phyloP scores from a whole-genome alignment of 2,113 vertebrate genomes.

The Sebastes fasciatus region DNA sequence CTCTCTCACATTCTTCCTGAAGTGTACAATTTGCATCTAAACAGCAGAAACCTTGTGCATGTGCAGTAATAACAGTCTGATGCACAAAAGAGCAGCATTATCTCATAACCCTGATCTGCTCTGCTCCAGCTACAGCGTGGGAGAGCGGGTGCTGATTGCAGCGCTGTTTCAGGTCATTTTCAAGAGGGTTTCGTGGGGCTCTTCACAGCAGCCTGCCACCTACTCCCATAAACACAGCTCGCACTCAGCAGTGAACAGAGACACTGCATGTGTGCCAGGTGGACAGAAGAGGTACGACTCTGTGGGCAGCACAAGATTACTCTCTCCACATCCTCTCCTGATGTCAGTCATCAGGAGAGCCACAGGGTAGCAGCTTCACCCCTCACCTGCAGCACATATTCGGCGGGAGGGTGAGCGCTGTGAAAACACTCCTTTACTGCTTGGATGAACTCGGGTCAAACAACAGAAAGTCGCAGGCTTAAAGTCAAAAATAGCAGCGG shows the following conservation, averaged over 20 bases:
- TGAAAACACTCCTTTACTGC: conserved; percentile 14
- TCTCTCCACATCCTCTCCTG: background rate
- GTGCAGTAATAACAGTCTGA: background rate
- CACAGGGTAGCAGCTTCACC: conserved; percentile 7
- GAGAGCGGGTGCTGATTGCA: conserved; percentile 20
- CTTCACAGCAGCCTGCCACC: conserved; percentile 23
- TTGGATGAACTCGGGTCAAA: background rate
- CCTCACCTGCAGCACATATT: conserved; percentile 37
- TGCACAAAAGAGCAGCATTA: background rate
- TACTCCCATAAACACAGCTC: conserved; percentile 25
- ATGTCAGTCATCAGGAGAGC: background rate
- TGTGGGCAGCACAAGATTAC: conserved; percentile 36
- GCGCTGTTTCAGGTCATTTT: conserved; percentile 1
- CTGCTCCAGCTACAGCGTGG: background rate
- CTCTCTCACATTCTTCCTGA: background rate
- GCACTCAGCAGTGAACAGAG: background rate
- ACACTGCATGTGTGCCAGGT: background rate
- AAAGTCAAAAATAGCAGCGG: conserved; percentile 17
- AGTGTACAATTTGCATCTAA: background rate
- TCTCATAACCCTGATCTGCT: background rate
- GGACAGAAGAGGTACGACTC: background rate
- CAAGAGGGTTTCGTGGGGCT: conserved; percentile 7
- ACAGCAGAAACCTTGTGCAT: background rate
- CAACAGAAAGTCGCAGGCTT: conserved; percentile 25
- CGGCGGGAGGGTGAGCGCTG: conserved; percentile 1